Conservation (phyloP, 2,113 vertebrate genomes). For the Rhinogobius similis region DNA sequence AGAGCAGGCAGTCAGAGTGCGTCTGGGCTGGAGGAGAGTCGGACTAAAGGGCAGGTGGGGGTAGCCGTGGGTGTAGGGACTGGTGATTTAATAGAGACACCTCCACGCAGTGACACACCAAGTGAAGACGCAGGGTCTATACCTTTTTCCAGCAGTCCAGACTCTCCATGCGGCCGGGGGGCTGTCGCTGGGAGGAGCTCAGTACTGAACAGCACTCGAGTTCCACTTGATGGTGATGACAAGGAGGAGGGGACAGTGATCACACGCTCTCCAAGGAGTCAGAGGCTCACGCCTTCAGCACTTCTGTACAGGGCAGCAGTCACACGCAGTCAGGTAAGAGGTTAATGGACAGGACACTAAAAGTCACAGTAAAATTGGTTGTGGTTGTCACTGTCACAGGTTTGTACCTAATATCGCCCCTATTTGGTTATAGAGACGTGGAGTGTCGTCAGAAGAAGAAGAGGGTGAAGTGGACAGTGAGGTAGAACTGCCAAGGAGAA, state of each 20-base stretch:
- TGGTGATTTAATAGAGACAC: conserved; percentile 71
- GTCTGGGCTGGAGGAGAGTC: conserved; percentile 66
- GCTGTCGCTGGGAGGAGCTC: conserved; percentile 70
- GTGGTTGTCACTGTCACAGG: not conserved
- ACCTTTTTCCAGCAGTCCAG: conserved; percentile 86
- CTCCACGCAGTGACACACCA: conserved; percentile 80
- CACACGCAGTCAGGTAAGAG: conserved; percentile 88
- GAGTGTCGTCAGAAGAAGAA: conserved; percentile 90
- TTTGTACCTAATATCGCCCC: not conserved
- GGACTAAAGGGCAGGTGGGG: conserved; percentile 34
- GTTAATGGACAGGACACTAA: not conserved
- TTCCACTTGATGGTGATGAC: conserved; percentile 76
- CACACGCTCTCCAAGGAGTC: conserved; percentile 76
- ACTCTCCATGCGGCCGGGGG: conserved; percentile 83
- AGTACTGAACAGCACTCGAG: conserved; percentile 65
- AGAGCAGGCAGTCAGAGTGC: conserved; percentile 72
- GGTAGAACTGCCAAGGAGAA: conserved; percentile 85
- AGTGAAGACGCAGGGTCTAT: conserved; percentile 84
- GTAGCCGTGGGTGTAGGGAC: conserved; percentile 46
- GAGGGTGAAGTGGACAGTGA: conserved; percentile 95
- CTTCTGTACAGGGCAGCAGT: conserved; percentile 91
- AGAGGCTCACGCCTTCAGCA: conserved; percentile 88
- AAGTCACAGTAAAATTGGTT: too few species aligned
- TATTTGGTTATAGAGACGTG: conserved; percentile 80
- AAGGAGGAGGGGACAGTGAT: conserved; percentile 75